These are phyloP conservation scores for Amphiprion ocellaris DNA, from an alignment of 2,113 vertebrate genomes.

Conservation along the genomic window DNA sequence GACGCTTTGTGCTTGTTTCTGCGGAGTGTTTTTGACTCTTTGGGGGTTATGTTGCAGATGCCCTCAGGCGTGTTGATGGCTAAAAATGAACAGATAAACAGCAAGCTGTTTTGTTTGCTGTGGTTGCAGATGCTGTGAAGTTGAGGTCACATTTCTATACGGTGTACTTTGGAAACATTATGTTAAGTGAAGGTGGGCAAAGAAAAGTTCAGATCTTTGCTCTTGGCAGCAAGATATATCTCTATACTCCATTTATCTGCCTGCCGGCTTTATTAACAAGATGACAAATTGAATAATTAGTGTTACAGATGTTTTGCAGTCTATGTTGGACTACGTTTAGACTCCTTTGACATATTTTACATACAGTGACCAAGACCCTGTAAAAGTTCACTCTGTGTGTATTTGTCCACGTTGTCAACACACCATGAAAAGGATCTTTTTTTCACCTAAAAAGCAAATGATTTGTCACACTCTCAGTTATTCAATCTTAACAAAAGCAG, in stretches of 20 bases:
- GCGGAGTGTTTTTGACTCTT: conserved; percentile 29
- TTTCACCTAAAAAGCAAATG: conserved; percentile 4
- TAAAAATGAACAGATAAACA: conserved; percentile 60
- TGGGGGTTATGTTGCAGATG: conserved; percentile 47
- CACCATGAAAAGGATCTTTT: conserved; percentile 15
- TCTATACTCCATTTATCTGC: neutral
- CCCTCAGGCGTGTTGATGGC: conserved; percentile 46
- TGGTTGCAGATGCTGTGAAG: conserved; percentile 43
- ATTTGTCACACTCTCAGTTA: conserved; percentile 5
- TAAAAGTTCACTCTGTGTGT: neutral
- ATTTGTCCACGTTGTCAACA: conserved; percentile 9
- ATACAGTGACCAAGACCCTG: neutral
- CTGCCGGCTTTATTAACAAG: neutral
- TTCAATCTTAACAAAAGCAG: conserved; percentile 32
- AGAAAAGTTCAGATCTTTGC: conserved; percentile 20
- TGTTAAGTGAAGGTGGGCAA: conserved; percentile 27
- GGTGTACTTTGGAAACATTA: conserved; percentile 27
- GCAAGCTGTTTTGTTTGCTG: conserved; percentile 64
- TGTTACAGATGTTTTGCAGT: neutral
- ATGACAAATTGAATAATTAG: neutral
- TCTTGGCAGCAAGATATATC: neutral
- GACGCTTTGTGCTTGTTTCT: conserved; percentile 56
- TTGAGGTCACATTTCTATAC: conserved; percentile 47
- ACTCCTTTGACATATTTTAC: neutral
- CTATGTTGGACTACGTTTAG: neutral